Evolutionary conservation across 2,113 vertebrate species (phyloP).

Genomic region (Saiga tatarica): DNA sequence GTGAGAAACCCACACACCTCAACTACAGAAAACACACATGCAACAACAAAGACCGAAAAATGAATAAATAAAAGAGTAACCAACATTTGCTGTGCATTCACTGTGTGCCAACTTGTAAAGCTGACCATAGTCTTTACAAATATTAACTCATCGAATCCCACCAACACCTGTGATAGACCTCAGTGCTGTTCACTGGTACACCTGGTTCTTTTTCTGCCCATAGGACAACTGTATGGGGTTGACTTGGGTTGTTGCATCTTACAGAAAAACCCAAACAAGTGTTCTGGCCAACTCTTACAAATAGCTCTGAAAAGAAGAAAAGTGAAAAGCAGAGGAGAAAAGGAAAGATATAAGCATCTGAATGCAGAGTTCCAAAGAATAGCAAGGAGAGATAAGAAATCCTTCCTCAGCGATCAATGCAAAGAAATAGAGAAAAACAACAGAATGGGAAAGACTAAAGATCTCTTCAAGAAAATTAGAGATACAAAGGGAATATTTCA

Average conservation of each 20-base stretch:
- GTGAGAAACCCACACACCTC: not conserved
- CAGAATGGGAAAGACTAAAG: too few species aligned
- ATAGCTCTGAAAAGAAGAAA: too few species aligned
- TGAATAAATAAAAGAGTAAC: not conserved
- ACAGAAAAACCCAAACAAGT: not conserved
- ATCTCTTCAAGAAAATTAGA: too few species aligned
- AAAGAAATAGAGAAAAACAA: too few species aligned
- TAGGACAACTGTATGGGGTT: not conserved
- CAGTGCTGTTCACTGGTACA: accelerated
- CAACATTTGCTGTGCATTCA: too few species aligned
- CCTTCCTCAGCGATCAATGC: too few species aligned
- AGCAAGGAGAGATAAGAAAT: too few species aligned
- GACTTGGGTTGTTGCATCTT: not conserved
- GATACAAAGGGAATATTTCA: too few species aligned
- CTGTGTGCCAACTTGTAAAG: not conserved
- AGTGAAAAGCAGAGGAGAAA: too few species aligned
- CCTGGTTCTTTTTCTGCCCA: not conserved
- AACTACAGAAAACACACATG: not conserved
- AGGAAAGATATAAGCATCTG: too few species aligned
- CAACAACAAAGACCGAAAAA: not conserved
- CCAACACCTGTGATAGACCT: accelerated
- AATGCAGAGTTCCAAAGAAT: too few species aligned
- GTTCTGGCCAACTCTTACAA: not conserved
- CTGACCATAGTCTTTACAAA: not conserved
- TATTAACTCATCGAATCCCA: not conserved